A percentile compares a stretch with the other conserved stretches of the same genome.
phyloP scores from a whole-genome alignment of 2,113 vertebrate species.

The Gnathonemus longibarbis region DNA sequence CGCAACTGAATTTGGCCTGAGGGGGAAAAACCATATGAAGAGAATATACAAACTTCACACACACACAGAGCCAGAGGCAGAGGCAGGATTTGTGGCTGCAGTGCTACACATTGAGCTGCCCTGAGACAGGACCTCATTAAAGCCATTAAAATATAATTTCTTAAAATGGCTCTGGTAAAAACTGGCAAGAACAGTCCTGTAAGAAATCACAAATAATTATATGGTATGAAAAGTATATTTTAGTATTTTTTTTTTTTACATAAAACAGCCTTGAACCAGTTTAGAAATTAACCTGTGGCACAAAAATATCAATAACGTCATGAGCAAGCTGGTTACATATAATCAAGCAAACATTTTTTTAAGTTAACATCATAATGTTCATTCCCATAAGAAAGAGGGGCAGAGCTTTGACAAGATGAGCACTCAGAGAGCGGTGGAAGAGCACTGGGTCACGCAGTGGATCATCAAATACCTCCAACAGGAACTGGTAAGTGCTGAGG shows the following conservation, averaged over 20 bases:
- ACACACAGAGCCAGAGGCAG: background rate
- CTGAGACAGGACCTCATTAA: background rate
- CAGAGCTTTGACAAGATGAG: background rate
- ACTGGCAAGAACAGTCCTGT: background rate
- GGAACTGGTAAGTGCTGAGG: background rate
- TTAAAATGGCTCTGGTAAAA: background rate
- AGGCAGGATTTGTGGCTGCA: background rate
- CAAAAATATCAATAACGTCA: constrained; percentile 13
- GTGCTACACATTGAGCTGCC: background rate
- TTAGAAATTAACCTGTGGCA: background rate
- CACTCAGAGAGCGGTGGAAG: background rate
- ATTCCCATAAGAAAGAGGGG: background rate
- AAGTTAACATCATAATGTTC: background rate
- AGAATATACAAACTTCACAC: background rate
- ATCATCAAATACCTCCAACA: background rate
- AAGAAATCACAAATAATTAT: background rate
- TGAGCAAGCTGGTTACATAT: background rate
- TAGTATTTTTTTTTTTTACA: background rate
- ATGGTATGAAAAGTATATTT: background rate
- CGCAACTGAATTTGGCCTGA: background rate
- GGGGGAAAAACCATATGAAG: background rate
- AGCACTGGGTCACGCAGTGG: background rate
- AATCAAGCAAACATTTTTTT: background rate
- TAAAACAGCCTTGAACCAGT: constrained; percentile 1
- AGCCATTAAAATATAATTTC: background rate